phyloP scores from a whole-genome alignment of 2,888 invertebrate genomes.

The Melikaiella ostensackeni region DNA sequence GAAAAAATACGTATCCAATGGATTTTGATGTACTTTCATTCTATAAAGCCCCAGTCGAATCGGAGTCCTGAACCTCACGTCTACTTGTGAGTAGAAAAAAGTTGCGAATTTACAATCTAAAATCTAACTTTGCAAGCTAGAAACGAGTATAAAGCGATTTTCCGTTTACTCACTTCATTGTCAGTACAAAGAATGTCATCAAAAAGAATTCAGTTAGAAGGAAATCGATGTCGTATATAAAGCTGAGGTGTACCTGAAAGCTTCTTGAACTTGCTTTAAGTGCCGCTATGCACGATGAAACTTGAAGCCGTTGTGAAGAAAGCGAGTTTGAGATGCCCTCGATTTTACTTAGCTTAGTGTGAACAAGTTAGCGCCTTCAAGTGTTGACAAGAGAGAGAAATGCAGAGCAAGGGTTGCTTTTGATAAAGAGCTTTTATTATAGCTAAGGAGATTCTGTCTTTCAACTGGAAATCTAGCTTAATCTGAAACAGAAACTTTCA shows the following conservation, averaged over 20 bases:
- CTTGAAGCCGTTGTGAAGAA: neutral
- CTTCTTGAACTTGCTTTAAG: neutral
- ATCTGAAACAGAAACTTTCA: neutral
- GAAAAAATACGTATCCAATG: too few relatives aligned
- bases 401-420: neutral
- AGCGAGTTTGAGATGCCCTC: neutral
- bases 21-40: too few relatives aligned
- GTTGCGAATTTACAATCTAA: neutral
- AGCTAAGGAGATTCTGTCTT: neutral
- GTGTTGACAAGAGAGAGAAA: neutral
- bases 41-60: too few relatives aligned
- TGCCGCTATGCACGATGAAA: constrained; percentile 3
- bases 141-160: neutral
- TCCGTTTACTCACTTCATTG: neutral
- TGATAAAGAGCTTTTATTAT: neutral
- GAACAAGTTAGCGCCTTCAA: neutral
- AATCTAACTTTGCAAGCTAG: too few relatives aligned
- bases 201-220: neutral
- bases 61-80: too few relatives aligned
- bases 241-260: neutral
- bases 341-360: neutral
- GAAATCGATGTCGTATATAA: neutral
- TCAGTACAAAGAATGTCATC: neutral
- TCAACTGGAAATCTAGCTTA: neutral
- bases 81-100: neutral